These are phyloP conservation scores for Bembecia ichneumoniformis DNA, from an alignment of 2,888 invertebrate species.

Conservation along the genomic window DNA sequence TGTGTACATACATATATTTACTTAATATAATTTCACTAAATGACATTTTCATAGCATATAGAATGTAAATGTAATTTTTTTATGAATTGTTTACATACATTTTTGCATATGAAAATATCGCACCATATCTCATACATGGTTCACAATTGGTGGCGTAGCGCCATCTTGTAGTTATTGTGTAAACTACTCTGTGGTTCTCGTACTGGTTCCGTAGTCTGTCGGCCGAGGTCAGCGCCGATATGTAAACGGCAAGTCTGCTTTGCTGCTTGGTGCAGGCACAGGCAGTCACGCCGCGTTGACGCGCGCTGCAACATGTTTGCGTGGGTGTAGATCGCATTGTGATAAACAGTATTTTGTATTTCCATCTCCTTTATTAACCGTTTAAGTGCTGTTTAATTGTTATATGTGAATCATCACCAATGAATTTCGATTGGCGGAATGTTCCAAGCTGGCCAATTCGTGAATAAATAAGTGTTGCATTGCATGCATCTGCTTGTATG, in stretches of 20 bases:
- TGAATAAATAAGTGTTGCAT: conserved; percentile 51
- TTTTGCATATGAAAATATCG: too few species aligned
- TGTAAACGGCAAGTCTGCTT: conserved; percentile 57
- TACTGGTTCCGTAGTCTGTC: conserved; percentile 14
- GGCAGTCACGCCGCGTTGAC: conserved; percentile 71
- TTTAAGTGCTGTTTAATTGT: conserved; percentile 13
- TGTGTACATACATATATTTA: too few species aligned
- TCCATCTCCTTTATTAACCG: conserved; percentile 46
- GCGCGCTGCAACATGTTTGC: conserved; percentile 63
- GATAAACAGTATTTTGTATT: conserved; percentile 56
- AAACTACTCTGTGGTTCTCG: conserved; percentile 22
- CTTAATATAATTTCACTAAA: too few species aligned
- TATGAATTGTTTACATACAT: too few species aligned
- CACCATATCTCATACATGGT: too few species aligned
- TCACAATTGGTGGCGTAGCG: conserved; percentile 27
- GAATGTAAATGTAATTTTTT: too few species aligned
- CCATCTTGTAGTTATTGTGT: conserved; percentile 23
- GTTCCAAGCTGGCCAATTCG: conserved; percentile 34
- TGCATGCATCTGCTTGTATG: conserved; percentile 34
- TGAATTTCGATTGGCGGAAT: conserved; percentile 20
- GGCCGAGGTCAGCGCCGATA: conserved; percentile 41
- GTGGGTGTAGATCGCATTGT: conserved; percentile 61
- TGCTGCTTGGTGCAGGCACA: too few species aligned
- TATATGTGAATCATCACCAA: conserved; percentile 23
- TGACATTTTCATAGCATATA: too few species aligned